phyloP scores from a whole-genome alignment of 2,113 vertebrate species.

The Dunckerocampus dactyliophorus region DNA sequence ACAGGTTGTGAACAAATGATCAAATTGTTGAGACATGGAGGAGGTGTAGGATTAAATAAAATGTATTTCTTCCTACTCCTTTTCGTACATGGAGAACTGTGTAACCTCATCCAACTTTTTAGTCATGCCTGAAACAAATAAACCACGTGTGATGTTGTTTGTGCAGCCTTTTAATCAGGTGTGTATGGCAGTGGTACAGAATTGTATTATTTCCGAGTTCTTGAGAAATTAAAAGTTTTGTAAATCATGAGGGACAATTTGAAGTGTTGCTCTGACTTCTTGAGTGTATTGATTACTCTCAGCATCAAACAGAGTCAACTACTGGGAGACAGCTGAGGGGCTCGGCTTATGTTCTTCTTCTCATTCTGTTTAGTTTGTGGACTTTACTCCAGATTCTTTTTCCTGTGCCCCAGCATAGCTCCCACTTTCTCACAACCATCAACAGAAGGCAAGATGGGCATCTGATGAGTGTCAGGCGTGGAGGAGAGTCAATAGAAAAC shows the following conservation, averaged over 20 bases:
- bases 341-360: constrained; percentile 13
- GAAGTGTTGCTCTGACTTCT: constrained; percentile 33
- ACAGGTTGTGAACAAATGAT: no score
- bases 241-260: constrained; percentile 22
- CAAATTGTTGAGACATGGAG: no score
- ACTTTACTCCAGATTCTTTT: constrained; percentile 23
- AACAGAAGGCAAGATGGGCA: constrained; percentile 39
- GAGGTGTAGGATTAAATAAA: no score
- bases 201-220: constrained; percentile 15
- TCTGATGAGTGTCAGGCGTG: constrained; percentile 22
- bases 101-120: no score
- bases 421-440: constrained; percentile 38
- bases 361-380: constrained; percentile 34
- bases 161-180: constrained; percentile 18
- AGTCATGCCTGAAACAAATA: no score
- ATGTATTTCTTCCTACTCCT: no score
- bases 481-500: constrained; percentile 40
- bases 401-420: constrained; percentile 19
- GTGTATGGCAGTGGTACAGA: constrained; percentile 3
- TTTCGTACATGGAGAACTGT: no score
- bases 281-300: constrained; percentile 47
- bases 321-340: constrained; percentile 48
- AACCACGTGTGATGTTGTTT: no score
- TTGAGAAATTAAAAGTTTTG: constrained; percentile 22
- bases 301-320: constrained; percentile 50